Conservation (phyloP, 2,113 vertebrate species). For the Rostratula benghalensis region DNA sequence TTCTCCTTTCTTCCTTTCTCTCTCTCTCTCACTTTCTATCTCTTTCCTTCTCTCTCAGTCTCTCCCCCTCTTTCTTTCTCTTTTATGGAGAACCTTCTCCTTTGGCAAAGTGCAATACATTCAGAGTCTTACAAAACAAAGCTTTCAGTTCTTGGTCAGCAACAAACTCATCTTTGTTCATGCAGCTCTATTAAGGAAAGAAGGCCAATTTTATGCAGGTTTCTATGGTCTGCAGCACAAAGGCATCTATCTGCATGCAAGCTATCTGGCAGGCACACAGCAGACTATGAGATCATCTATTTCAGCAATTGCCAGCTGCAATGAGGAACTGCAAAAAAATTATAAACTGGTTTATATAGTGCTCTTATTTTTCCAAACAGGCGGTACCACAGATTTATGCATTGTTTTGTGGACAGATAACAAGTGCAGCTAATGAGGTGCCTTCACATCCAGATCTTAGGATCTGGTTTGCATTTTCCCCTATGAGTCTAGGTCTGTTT, state of each 20-base stretch:
- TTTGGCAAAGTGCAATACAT: constrained; percentile 77
- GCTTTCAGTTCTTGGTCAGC: constrained; percentile 82
- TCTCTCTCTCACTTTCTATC: not conserved
- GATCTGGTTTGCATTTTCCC: not conserved
- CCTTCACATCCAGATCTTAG: not conserved
- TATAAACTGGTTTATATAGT: constrained; percentile 78
- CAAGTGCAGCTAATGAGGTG: constrained; percentile 36
- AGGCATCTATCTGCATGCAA: constrained; percentile 81
- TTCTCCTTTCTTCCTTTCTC: constrained; percentile 9
- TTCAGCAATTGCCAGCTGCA: constrained; percentile 75
- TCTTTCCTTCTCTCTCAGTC: not conserved
- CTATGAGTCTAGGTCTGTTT: not conserved
- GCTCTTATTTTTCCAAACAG: constrained; percentile 53
- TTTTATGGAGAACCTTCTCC: constrained; percentile 69
- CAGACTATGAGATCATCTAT: constrained; percentile 79
- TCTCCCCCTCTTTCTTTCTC: not conserved
- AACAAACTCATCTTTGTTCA: constrained; percentile 89
- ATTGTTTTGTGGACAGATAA: constrained; percentile 50
- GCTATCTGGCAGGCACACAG: constrained; percentile 75
- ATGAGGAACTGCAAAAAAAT: constrained; percentile 72
- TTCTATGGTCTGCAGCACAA: constrained; percentile 82
- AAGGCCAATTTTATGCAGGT: constrained; percentile 86
- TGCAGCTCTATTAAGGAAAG: constrained; percentile 81
- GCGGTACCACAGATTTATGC: constrained; percentile 54
- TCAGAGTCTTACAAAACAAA: constrained; percentile 84